Base-by-base conservation (phyloP, 2,888 invertebrate species). In the Agrilus mali region DNA sequence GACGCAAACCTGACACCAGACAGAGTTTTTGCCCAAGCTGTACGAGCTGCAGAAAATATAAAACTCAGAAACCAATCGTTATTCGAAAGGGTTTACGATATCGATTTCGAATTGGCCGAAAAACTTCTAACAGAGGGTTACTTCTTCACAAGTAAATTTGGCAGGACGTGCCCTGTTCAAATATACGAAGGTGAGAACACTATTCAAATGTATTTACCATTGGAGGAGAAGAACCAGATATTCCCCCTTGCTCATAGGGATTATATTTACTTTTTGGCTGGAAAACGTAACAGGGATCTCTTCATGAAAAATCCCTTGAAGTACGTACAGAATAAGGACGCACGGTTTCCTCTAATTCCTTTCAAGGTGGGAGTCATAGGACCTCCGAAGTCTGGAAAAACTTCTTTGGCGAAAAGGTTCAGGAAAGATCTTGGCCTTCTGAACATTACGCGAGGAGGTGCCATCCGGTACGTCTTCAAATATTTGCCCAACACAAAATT, bases 121-220 rank as follows among this genome's bases (percentile, higher is more conserved):
- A 63, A 65, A 41, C 61, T 82, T 36, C 54, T 82, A 33, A 56
- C 64, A 2, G 65, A 65, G 47, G 81, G 82, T 4, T 76, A 75
- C 58, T 77, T 66, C 56, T 73, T 80, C 47, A 57, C 75, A 15
- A 82, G 81, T 57, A 72, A 73, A 51, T 82, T 80, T 59, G 72
- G 75, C 16, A 69, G 73, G 42, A 70, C 73, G 54, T 81, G 82
- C 57, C 82, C 82, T 1, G 80, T 82, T 1, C 73, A 75, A 53
- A 64, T 77, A 39, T 68, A 59, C 54, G 68, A 74, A 52, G 66
- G 72, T 46, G 62, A 68, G 33, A 59, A 67, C 42, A 64, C 71
- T 1, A 58, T 77, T 43, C 67, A 74, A 55, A 68, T 72, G 54
- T 78, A 69, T 56, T 61, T 67, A 43, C 63, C 71, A 8, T 56